Base-by-base conservation (phyloP, 2,888 invertebrate species). In the Megamerina dolium region DNA sequence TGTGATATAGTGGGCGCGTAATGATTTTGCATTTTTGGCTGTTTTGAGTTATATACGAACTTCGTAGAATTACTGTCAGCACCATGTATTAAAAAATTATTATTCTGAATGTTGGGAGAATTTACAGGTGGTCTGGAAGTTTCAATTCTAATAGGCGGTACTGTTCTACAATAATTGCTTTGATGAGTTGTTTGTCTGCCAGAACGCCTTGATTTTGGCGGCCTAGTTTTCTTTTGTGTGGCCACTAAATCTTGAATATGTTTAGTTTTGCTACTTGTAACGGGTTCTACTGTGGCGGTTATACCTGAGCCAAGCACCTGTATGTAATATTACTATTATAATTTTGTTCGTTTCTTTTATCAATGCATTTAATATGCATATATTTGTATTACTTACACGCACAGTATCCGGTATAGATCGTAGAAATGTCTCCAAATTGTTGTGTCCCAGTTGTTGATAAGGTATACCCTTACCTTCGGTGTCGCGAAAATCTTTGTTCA, bases 171-270 rank as follows among this genome's bases (percentile, higher is more conserved):
- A n/a, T n/a, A n/a, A n/a, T n/a, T n/a, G n/a, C n/a, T n/a, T n/a
- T 19, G 17, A 4, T 34, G 27, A 4, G 27, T n/a, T n/a, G 8
- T 16, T 32, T 17, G 29, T 29, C 19, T 13, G 9, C 4, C 4
- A 5, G 10, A 14, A 16, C 31, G 16, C 12, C n/a, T 23, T 1
- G 12, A n/a, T 31, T 26, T 36, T 4, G 41, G 27, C n/a, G 17
- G 37, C 13, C 17, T 43, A 4, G 56, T 43, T 23, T 63, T 66
- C 35, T 55, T 68, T 33, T 68, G 67, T 4, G 21, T 10, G 18
- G 51, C 48, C 5, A 68, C 60, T 45, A 68, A 46, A 3, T 49
- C 38, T 18, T 62, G 58, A 12, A 67, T 66, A 31, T 67, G 67
- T 1, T 53, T 55, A 3, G 61, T 46, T 4, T 60, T 63, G 5